Evolutionary conservation across 1,140 invertebrate species (phyloP), one percentile per base, ranked within the genome.

Genomic region (Drosophila subpulchrella): DNA sequence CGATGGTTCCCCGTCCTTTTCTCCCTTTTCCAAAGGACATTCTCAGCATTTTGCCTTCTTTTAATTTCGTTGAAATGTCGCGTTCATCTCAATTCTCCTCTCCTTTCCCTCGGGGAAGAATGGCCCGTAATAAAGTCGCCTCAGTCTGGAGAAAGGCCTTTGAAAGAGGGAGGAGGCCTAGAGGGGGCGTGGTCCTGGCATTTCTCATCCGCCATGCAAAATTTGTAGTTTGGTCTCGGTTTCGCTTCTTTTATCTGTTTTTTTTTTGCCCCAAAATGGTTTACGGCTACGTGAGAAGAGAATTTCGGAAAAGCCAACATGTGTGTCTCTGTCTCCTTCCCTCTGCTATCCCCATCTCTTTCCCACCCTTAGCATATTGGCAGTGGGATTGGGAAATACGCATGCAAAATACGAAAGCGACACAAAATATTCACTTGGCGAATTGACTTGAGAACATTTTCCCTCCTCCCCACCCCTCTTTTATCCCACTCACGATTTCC

Each of bases 401-500:
- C 76, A 77, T 78, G 41, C 59, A 59, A 81, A 80, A 74, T 81
- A 70, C 63, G 58, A 71, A 62, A 71, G 59, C 48, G 66, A 62
- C 61, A 78, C 66, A 68, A 75, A 73, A 80, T 80, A 79, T 80
- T 80, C 76, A 68, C 71, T 75, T 70, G 77, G 53, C 70, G 75
- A 78, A 73, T 78, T 47, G 75, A 78, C 75, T 66, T 32, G 39
- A 47, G 32, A 59, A 46, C 42, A 24, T 46, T 46, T 20, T 46
- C 34, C 32, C 17, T 36, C 32, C 41, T 11, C n/a, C n/a, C 7
- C 36, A 7, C 39, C n/a, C 7, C 30, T 55, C 60, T 53, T 34
- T 36, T 13, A 42, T 72, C 63, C 38, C 47, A 34, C 60, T 41
- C 60, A 58, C 30, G 50, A 70, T 68, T 42, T 59, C 39, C 39